phyloP scores from a whole-genome alignment of 2,888 invertebrate species.

The Lottia scabra region DNA sequence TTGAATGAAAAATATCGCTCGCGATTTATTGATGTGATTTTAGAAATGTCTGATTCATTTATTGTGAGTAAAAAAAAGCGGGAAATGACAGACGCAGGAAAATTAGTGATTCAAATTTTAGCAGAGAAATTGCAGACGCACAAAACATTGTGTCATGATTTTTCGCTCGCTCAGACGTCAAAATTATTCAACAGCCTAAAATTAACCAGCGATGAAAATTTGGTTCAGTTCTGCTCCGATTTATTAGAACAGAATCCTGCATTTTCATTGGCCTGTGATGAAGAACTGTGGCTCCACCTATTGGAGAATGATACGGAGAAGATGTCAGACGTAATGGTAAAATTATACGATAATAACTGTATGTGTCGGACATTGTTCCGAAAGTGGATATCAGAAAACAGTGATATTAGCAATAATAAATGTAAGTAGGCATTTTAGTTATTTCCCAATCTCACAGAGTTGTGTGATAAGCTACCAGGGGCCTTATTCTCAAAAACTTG shows the following conservation, averaged over 20 bases:
- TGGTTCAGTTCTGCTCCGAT: not conserved
- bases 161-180: conserved; percentile 9
- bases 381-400: conserved; percentile 16
- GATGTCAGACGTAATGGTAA: conserved; percentile 6
- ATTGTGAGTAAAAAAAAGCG: conserved; percentile 2
- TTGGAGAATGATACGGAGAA: not conserved
- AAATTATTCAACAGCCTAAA: conserved; percentile 11
- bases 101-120: conserved; percentile 12
- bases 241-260: not conserved
- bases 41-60: conserved; percentile 6
- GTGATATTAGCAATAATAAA: not conserved
- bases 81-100: conserved; percentile 15
- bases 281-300: conserved; percentile 4
- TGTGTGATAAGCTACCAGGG: too few species aligned
- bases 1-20: not conserved
- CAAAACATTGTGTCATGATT: not conserved
- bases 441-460: too few species aligned
- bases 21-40: conserved; percentile 3
- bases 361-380: conserved; percentile 14
- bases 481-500: too few species aligned
- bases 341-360: conserved; percentile 15
- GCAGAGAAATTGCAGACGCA: not conserved
- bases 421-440: not conserved
- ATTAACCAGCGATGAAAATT: not conserved
- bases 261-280: conserved; percentile 9